Percentiles rank a stretch among this genome's conserved stretches.
Conservation (phyloP, 2,113 vertebrate genomes). For the Beaufortia kweichowensis region DNA sequence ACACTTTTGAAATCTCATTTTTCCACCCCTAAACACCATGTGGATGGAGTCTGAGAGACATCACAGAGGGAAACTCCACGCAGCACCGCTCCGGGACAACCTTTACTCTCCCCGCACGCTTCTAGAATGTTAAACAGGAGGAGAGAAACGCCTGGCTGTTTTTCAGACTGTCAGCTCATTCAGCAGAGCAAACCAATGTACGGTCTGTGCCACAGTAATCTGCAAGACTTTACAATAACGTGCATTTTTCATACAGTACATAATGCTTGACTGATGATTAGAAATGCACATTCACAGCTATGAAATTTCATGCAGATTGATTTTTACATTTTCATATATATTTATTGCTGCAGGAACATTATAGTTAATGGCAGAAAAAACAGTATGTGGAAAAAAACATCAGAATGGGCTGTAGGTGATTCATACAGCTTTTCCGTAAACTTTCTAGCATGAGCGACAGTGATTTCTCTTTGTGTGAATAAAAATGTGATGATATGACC, state of each 20-base stretch:
- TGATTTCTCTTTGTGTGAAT: constrained; percentile 2
- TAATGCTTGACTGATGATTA: too few species aligned
- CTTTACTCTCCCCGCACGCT: constrained; percentile 31
- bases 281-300: too few species aligned
- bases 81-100: constrained; percentile 17
- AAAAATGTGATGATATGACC: neutral
- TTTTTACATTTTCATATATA: too few species aligned
- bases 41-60: constrained; percentile 23
- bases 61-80: constrained; percentile 35
- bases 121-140: constrained; percentile 45
- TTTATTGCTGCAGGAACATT: too few species aligned
- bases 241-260: too few species aligned
- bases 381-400: too few species aligned
- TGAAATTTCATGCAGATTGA: too few species aligned
- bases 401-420: neutral
- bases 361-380: too few species aligned
- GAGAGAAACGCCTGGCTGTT: constrained; percentile 23
- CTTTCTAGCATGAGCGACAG: neutral
- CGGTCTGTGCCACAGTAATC: neutral
- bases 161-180: constrained; percentile 27
- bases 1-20: constrained; percentile 23
- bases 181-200: neutral
- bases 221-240: neutral
- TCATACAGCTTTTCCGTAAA: neutral
- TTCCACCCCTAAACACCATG: constrained; percentile 16